Evolutionary conservation across 2,797 vertebrate species (phyloP).

Genomic region (Gymnopithys bicolor): DNA sequence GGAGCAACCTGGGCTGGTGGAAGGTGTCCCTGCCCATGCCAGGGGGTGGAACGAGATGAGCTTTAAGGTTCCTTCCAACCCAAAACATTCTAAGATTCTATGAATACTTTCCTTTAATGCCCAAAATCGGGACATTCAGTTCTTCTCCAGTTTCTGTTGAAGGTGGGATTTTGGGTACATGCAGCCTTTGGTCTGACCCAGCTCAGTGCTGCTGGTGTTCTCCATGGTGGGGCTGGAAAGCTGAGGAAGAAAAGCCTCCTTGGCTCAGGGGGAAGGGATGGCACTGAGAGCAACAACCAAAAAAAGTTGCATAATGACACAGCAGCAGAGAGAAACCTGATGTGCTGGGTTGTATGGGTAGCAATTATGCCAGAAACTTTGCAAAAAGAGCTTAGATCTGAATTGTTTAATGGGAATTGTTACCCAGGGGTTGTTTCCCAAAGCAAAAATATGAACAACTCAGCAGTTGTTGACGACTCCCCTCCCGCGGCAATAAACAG

Average conservation of each 20-base stretch:
- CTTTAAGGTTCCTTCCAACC: not conserved
- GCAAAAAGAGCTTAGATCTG: not conserved
- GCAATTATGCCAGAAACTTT: not conserved
- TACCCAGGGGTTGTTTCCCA: not conserved
- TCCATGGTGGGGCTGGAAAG: not conserved
- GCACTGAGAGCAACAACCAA: not conserved
- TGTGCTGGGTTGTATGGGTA: not conserved
- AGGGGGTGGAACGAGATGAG: not conserved
- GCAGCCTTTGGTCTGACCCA: not conserved
- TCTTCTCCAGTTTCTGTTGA: not conserved
- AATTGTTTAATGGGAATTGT: not conserved
- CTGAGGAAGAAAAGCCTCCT: fast-evolving
- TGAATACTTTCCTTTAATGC: fast-evolving
- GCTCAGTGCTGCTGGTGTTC: not conserved
- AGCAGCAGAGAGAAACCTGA: not conserved
- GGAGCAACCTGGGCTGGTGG: not conserved
- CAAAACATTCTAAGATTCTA: not conserved
- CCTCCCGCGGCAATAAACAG: not conserved
- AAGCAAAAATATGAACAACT: not conserved
- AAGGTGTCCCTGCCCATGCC: not conserved
- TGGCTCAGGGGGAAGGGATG: not conserved
- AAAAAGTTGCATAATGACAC: not conserved
- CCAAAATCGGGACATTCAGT: fast-evolving
- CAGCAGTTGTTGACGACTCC: slow-evolving; percentile 14
- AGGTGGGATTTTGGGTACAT: not conserved